Conservation (phyloP, 2,113 vertebrate genomes). For the Sinosuthora webbiana region DNA sequence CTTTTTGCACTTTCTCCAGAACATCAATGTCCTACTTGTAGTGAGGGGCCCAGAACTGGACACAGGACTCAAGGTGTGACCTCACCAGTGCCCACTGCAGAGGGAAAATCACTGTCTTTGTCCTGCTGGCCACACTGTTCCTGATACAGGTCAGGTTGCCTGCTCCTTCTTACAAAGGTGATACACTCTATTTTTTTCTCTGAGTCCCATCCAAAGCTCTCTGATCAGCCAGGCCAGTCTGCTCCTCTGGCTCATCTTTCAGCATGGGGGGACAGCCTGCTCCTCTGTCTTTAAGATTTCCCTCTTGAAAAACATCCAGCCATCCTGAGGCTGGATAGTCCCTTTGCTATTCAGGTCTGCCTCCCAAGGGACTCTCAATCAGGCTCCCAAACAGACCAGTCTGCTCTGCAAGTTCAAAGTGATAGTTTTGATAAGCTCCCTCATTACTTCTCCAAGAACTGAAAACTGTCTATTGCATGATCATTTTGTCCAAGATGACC, state of each 20-base stretch:
- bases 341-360: not conserved
- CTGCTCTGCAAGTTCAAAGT: not conserved
- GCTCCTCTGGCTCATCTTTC: not conserved
- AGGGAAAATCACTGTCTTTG: not conserved
- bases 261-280: not conserved
- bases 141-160: not conserved
- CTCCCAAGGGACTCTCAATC: not conserved
- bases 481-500: fast-evolving
- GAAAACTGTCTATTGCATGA: not conserved
- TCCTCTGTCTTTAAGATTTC: not conserved
- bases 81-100: not conserved
- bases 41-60: not conserved
- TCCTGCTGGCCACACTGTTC: not conserved
- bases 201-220: not conserved
- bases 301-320: not conserved
- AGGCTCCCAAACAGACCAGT: not conserved
- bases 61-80: not conserved
- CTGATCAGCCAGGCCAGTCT: not conserved
- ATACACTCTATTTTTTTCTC: not conserved
- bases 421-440: not conserved
- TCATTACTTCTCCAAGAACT: not conserved
- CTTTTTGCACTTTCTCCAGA: not conserved
- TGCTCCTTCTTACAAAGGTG: not conserved
- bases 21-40: not conserved
- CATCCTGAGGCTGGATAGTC: not conserved